These are phyloP conservation scores for Leuctra nigra DNA, from an alignment of 2,888 invertebrate genomes.

Conservation along the genomic window DNA sequence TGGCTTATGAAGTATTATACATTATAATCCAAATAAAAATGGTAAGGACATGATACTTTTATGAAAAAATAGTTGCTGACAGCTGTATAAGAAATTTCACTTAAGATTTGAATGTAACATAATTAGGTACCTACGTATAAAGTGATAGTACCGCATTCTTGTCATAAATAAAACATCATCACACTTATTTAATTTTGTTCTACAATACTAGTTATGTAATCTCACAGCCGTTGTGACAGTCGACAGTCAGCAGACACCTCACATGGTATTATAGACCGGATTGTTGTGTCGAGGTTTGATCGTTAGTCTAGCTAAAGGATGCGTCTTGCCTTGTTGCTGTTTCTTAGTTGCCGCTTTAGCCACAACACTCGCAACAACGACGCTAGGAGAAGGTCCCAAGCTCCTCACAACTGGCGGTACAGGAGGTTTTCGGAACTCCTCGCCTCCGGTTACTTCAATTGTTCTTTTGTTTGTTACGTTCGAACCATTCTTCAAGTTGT, in stretches of 20 bases:
- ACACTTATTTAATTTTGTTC: too few relatives aligned
- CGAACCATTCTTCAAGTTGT: constrained; percentile 28
- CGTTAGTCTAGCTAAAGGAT: constrained; percentile 83
- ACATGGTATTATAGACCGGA: constrained; percentile 87
- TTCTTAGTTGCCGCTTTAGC: constrained; percentile 68
- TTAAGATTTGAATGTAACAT: too few relatives aligned
- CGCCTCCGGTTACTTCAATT: constrained; percentile 8
- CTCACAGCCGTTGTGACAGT: constrained; percentile 23
- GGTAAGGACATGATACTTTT: not conserved
- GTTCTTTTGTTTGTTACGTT: constrained; percentile 8
- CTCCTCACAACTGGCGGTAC: constrained; percentile 39
- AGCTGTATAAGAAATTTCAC: too few relatives aligned
- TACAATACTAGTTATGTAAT: too few relatives aligned
- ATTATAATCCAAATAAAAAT: not conserved
- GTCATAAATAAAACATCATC: too few relatives aligned
- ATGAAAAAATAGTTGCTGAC: not conserved
- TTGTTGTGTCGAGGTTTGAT: constrained; percentile 71
- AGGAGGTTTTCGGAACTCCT: constrained; percentile 40
- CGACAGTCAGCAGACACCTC: constrained; percentile 41
- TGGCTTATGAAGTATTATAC: not conserved
- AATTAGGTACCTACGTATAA: too few relatives aligned
- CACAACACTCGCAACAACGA: constrained; percentile 60
- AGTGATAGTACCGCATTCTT: too few relatives aligned
- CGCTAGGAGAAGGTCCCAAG: constrained; percentile 46
- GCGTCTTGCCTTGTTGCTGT: constrained; percentile 84